Base-by-base conservation (phyloP, 2,888 invertebrate species). In the Phyllotreta striolata region DNA sequence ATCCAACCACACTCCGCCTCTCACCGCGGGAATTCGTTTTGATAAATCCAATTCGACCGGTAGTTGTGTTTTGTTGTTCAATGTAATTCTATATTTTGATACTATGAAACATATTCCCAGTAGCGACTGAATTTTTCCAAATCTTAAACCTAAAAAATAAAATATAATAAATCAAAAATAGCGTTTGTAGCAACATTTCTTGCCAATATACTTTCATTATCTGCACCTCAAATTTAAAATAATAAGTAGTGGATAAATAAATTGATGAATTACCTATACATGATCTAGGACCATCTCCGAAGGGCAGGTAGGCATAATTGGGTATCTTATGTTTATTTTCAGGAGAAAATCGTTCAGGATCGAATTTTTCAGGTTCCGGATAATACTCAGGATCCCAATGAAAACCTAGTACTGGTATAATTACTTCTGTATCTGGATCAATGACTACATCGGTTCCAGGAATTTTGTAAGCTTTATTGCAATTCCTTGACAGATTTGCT, bases 401-500 rank as follows among this genome's bases (percentile, higher is more conserved):
- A 6, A 85, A 66, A 0, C 72, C 80, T 39, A 69, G 73, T 3
- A 78, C 69, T 0, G 82, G 80, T 3, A 83, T 47, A 67, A 72
- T 74, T 3, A 83, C 55, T 0, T 70, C 52, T 6, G 73, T 73
- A 1, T 80, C 84, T 8, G 76, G 70, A 43, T 71, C 24, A 40
- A 76, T 73, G 7, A 47, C 24, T 6, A 47, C 12, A 47, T 47
- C 47, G 7, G 14, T 47, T 6, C 12, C 47, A 12, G 47, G 47
- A 47, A 63, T 13, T 1, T 81, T 80, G 63, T 83, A 86, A 0
- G 79, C 70, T 62, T 84, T 84, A 0, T 78, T 78, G 64, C 85
- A 86, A 3, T 79, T 68, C 55, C 87, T 78, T 69, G 87, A 86
- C 69, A 83, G 69, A 0, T 83, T 63, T 0, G 83, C 66, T 0